A percentile compares a stretch with the other conserved stretches of the same genome.
These are phyloP conservation scores for Poeciliopsis infans DNA, from an alignment of 2,797 vertebrate genomes.

Conservation along the genomic window DNA sequence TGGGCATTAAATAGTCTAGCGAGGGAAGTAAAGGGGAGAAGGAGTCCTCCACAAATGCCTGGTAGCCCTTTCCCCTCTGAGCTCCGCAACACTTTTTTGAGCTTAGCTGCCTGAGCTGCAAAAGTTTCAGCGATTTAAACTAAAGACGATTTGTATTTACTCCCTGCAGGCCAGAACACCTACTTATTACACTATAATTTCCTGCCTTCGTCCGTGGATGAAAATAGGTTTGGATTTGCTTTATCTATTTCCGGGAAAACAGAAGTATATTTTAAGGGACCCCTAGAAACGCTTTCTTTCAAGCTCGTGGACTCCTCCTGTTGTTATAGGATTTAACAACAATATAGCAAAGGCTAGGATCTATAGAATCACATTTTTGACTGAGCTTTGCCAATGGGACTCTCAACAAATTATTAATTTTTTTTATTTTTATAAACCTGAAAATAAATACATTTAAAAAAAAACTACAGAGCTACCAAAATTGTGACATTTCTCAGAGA, in stretches of 20 bases:
- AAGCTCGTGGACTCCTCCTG: background rate
- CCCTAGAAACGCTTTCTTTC: background rate
- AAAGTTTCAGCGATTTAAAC: slow-evolving; percentile 64
- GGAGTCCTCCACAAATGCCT: slow-evolving; percentile 48
- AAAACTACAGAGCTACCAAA: background rate
- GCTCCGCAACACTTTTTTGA: slow-evolving; percentile 58
- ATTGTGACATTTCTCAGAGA: background rate
- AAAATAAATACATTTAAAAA: background rate
- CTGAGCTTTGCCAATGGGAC: too few species aligned
- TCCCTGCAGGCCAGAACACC: slow-evolving; percentile 61
- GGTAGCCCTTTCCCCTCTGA: slow-evolving; percentile 50
- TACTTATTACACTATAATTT: slow-evolving; percentile 40
- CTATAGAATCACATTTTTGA: background rate
- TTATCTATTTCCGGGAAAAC: slow-evolving; percentile 14
- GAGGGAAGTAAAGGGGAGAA: slow-evolving; percentile 31
- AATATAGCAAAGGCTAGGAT: background rate
- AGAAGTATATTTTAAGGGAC: slow-evolving; percentile 1
- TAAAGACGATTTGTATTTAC: slow-evolving; percentile 42
- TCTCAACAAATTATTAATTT: background rate
- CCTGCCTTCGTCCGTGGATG: slow-evolving; percentile 35
- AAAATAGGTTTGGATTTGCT: slow-evolving; percentile 54
- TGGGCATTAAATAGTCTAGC: slow-evolving; percentile 47
- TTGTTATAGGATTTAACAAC: background rate
- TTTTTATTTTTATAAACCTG: background rate
- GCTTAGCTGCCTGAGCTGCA: slow-evolving; percentile 48